Evolutionary conservation across 2,113 vertebrate genomes (phyloP).

Genomic region (Tauraco erythrolophus): DNA sequence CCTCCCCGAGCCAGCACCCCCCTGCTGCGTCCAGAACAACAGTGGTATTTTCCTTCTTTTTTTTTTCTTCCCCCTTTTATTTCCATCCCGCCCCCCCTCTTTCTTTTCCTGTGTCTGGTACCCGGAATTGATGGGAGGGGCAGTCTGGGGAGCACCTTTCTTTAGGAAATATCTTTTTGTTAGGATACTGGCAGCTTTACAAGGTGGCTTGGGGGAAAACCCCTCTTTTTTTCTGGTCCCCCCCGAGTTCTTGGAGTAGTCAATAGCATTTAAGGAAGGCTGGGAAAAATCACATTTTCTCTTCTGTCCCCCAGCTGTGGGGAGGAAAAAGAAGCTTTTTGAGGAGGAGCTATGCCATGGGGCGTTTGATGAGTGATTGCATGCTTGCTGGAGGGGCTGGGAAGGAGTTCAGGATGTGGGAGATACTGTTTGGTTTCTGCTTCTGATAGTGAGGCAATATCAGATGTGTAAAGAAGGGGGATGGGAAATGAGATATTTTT

Average conservation of each 20-base stretch:
- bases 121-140: neutral
- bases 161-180: neutral
- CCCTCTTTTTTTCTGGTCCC: rapidly evolving
- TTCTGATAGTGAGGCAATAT: neutral
- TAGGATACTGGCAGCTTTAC: neutral
- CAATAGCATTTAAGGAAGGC: neutral
- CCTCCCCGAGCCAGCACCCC: neutral
- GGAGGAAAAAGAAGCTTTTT: neutral
- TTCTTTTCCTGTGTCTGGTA: neutral
- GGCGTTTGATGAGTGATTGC: neutral
- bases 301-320: neutral
- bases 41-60: neutral
- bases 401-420: neutral
- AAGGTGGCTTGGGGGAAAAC: neutral
- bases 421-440: neutral
- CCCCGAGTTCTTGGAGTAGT: neutral
- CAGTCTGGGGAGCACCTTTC: neutral
- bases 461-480: neutral
- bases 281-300: rapidly evolving
- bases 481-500: neutral
- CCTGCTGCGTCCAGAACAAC: neutral
- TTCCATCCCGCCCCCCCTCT: rapidly evolving
- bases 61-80: neutral
- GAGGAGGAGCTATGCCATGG: neutral
- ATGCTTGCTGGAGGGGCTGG: neutral